Percentiles rank a stretch among this genome's conserved stretches.
These are phyloP conservation scores for Zaprionus nigranus DNA, from an alignment of 1,140 invertebrate species.

Conservation along the genomic window DNA sequence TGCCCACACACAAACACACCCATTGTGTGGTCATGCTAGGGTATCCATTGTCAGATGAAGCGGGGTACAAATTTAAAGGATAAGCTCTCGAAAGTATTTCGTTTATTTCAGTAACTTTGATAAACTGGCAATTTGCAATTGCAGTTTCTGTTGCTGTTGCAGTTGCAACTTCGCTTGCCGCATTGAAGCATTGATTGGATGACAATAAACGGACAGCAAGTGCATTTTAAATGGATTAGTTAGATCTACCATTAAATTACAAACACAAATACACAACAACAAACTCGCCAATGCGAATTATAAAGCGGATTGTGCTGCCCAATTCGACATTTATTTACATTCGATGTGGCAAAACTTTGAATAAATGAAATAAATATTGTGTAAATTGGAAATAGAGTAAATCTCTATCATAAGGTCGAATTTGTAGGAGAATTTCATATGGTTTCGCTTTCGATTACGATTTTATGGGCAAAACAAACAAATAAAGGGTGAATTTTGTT, in stretches of 20 bases:
- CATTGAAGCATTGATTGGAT: conserved; percentile 2
- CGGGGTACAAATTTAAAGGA: neutral
- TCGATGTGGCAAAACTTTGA: neutral
- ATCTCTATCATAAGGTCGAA: conserved; percentile 1
- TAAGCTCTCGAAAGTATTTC: neutral
- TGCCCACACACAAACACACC: neutral
- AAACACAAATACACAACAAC: neutral
- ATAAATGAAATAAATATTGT: conserved; percentile 13
- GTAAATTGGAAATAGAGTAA: neutral
- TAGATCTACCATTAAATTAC: conserved; percentile 10
- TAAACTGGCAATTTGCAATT: neutral
- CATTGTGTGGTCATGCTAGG: too few species aligned
- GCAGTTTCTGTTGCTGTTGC: neutral
- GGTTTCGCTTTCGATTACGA: conserved; percentile 10
- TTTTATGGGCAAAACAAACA: conserved; percentile 6
- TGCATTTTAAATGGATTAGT: conserved; percentile 10
- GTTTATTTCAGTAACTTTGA: conserved; percentile 5
- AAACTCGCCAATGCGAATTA: neutral
- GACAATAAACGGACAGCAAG: conserved; percentile 1
- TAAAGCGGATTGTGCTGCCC: neutral
- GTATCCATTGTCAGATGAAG: too few species aligned
- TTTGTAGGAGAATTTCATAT: neutral
- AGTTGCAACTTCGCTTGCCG: neutral
- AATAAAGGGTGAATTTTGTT: neutral
- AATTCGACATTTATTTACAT: conserved; percentile 6